These are phyloP conservation scores for Euproctis similis DNA, from an alignment of 2,888 invertebrate genomes.

Conservation along the genomic window DNA sequence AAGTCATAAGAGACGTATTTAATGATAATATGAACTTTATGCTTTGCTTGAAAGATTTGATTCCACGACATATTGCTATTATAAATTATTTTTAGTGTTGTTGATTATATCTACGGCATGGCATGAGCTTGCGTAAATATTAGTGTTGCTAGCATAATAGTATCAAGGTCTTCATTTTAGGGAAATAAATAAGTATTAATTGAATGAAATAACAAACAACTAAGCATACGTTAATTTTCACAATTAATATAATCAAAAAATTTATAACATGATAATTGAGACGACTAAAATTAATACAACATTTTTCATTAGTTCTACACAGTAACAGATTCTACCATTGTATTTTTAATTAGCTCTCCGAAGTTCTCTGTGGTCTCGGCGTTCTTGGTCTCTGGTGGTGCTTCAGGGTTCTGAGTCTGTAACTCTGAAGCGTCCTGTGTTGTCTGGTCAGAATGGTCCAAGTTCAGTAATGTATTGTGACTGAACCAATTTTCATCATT, in stretches of 20 bases:
- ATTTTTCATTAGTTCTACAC: conserved; percentile 80
- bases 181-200: too few relatives aligned
- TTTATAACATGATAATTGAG: conserved; percentile 61
- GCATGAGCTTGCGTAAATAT: too few relatives aligned
- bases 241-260: conserved; percentile 64
- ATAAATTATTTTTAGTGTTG: too few relatives aligned
- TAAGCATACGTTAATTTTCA: conserved; percentile 34
- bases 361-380: conserved; percentile 81
- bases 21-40: too few relatives aligned
- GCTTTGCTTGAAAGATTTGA: too few relatives aligned
- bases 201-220: too few relatives aligned
- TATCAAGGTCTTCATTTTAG: too few relatives aligned
- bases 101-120: too few relatives aligned
- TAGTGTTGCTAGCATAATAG: too few relatives aligned
- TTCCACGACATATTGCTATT: too few relatives aligned
- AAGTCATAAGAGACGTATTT: too few relatives aligned
- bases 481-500: conserved; percentile 71
- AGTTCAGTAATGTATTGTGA: conserved; percentile 55
- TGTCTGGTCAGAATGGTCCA: conserved; percentile 54
- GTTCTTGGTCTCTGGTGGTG: conserved; percentile 33
- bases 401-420: conserved; percentile 30
- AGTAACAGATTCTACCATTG: conserved; percentile 92
- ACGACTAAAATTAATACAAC: conserved; percentile 54
- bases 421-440: conserved; percentile 49
- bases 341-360: conserved; percentile 93